Conservation (phyloP, 1,140 invertebrate species). For the Stegodyphus dumicola region DNA sequence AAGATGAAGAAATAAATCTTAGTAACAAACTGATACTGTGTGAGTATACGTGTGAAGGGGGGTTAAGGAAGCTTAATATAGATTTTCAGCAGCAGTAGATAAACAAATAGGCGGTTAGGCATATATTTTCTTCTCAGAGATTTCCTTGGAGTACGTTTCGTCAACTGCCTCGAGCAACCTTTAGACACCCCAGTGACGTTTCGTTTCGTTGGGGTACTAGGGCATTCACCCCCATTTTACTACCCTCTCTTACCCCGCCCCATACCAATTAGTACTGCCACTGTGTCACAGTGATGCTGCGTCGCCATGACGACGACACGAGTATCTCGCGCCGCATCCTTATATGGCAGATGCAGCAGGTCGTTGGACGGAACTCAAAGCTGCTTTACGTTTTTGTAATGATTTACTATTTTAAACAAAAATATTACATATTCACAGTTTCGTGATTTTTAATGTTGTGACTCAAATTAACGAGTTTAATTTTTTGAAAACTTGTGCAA, state of each 20-base stretch:
- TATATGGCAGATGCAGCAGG: not conserved
- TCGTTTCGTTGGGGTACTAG: not conserved
- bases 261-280: slow-evolving; percentile 25
- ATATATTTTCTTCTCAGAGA: no score
- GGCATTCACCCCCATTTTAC: slow-evolving; percentile 7
- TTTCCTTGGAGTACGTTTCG: not conserved
- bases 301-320: slow-evolving; percentile 33
- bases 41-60: no score
- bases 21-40: no score
- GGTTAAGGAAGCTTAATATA: no score
- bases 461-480: no score
- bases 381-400: not conserved
- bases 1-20: no score
- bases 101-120: no score
- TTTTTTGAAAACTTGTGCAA: no score
- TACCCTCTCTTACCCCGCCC: not conserved
- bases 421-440: not conserved
- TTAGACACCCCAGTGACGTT: slow-evolving; percentile 13
- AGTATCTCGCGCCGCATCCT: not conserved
- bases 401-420: not conserved
- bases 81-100: no score
- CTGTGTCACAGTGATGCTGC: slow-evolving; percentile 31
- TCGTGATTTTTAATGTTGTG: not conserved
- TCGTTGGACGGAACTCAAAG: not conserved
- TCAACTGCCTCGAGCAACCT: slow-evolving; percentile 26